Evolutionary conservation across 2,888 invertebrate species (phyloP).

Genomic region (Aspidiotus destructor): DNA sequence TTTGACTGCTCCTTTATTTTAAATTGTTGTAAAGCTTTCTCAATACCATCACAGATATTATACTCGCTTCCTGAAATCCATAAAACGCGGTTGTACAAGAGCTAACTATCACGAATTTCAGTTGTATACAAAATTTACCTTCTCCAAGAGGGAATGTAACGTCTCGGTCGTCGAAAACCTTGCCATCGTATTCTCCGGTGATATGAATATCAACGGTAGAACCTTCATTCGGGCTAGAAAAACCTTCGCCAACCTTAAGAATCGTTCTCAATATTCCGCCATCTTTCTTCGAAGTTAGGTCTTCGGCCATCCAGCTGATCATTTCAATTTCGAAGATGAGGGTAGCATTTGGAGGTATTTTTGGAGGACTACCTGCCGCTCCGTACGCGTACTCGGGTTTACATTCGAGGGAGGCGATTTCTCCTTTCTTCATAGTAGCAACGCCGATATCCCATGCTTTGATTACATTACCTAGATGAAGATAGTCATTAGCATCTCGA

Average conservation of each 20-base stretch:
- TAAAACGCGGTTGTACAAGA: not conserved
- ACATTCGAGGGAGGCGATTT: constrained; percentile 72
- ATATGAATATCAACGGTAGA: constrained; percentile 70
- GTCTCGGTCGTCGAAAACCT: constrained; percentile 69
- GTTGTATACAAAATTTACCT: constrained; percentile 47
- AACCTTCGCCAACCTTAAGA: constrained; percentile 61
- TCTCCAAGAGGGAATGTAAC: constrained; percentile 78
- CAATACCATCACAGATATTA: constrained; percentile 70
- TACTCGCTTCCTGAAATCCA: constrained; percentile 44
- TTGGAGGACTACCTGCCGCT: constrained; percentile 67
- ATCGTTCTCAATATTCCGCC: constrained; percentile 67
- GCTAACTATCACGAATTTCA: not conserved
- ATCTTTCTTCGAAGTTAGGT: constrained; percentile 74
- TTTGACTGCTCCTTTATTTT: constrained; percentile 66
- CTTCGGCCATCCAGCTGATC: constrained; percentile 78
- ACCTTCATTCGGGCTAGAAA: constrained; percentile 67
- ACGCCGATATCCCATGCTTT: constrained; percentile 93
- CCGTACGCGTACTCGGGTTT: constrained; percentile 88
- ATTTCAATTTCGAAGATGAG: constrained; percentile 84
- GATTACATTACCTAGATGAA: constrained; percentile 52
- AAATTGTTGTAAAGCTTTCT: constrained; percentile 71
- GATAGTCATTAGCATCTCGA: not conserved
- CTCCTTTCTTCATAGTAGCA: constrained; percentile 85
- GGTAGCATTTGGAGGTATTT: constrained; percentile 78
- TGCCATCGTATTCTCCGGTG: constrained; percentile 55